Evolutionary conservation across 1,140 invertebrate genomes (phyloP).

Genomic region (Platorchestia sp.): DNA sequence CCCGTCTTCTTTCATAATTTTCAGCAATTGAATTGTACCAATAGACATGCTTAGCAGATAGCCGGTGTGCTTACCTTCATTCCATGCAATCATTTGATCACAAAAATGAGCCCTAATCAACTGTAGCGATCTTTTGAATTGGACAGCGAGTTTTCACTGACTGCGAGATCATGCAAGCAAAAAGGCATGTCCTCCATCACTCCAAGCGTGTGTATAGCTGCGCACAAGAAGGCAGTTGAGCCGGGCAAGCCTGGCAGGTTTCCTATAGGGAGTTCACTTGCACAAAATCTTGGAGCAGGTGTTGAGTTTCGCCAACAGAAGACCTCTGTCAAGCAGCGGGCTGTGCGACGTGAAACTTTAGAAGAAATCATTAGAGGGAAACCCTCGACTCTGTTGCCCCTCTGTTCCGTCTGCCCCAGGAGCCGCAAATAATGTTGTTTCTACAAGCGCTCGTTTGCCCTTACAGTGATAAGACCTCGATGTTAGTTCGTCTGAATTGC

Average conservation of each 20-base stretch:
- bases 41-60: background rate
- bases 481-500: background rate
- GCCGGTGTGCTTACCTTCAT: background rate
- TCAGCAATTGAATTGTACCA: background rate
- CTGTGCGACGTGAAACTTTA: constrained; percentile 25
- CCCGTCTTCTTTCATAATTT: background rate
- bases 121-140: no score
- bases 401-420: background rate
- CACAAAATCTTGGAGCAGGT: background rate
- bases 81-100: background rate
- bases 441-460: background rate
- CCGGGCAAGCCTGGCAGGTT: background rate
- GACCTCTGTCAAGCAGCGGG: background rate
- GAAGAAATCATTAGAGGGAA: constrained; percentile 26
- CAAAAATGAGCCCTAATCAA: no score
- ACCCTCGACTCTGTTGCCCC: background rate
- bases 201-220: background rate
- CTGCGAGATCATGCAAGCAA: background rate
- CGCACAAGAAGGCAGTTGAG: background rate
- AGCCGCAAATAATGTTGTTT: background rate
- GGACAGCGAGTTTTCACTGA: background rate
- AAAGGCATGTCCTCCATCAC: background rate
- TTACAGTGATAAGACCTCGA: background rate
- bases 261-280: constrained; percentile 3
- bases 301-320: constrained; percentile 37